phyloP scores from a whole-genome alignment of 2,888 invertebrate genomes.

The Volucella inanis region DNA sequence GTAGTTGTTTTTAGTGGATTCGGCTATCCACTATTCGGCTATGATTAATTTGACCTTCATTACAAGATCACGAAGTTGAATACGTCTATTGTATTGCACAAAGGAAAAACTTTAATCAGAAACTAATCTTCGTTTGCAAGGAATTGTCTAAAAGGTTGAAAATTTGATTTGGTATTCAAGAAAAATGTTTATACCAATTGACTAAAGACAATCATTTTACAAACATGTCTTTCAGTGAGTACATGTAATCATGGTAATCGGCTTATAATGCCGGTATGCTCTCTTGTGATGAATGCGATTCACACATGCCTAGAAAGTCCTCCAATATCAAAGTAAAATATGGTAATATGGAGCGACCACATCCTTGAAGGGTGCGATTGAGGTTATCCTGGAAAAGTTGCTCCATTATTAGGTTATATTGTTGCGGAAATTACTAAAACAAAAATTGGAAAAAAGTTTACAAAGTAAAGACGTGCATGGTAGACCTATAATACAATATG shows the following conservation, averaged over 20 bases:
- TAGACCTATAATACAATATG: slow-evolving; percentile 39
- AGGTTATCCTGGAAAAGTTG: slow-evolving; percentile 12
- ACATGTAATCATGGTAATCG: slow-evolving; percentile 52
- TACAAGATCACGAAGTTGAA: no score
- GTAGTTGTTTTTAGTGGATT: no score
- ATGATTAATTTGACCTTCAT: no score
- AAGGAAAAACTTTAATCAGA: no score
- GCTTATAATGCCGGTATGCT: slow-evolving; percentile 32
- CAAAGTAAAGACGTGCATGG: slow-evolving; percentile 56
- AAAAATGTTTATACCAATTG: no score
- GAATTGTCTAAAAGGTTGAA: no score
- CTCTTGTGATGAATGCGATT: slow-evolving; percentile 52
- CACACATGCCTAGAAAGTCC: slow-evolving; percentile 9
- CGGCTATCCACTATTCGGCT: no score
- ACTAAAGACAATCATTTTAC: no score
- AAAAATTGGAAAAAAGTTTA: slow-evolving; percentile 26
- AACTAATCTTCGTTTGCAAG: no score
- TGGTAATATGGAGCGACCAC: slow-evolving; percentile 40
- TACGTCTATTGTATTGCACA: no score
- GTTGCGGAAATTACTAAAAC: slow-evolving; percentile 17
- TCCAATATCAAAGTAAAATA: slow-evolving; percentile 34
- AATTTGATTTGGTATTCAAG: no score
- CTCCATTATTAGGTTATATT: slow-evolving; percentile 17
- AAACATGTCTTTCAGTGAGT: no score
- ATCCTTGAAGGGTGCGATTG: background rate